These are phyloP conservation scores for Watsonalla cultraria DNA, from an alignment of 2,888 invertebrate genomes.

Conservation along the genomic window DNA sequence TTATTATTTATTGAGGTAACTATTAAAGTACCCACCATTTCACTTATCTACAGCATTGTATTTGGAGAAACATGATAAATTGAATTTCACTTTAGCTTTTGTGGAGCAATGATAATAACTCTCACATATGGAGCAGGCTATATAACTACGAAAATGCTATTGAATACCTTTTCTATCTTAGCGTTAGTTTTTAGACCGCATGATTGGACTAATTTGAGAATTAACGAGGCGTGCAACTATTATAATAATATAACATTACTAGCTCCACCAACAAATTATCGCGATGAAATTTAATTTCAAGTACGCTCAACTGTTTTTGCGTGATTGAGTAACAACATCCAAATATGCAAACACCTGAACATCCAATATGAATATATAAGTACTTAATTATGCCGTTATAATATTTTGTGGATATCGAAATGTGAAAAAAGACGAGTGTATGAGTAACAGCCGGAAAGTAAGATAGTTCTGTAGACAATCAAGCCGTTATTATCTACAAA, in stretches of 20 bases:
- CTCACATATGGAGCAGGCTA: not conserved
- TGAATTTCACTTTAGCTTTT: not conserved
- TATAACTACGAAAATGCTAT: not conserved
- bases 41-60: not conserved
- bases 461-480: slow-evolving; percentile 32
- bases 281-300: not conserved
- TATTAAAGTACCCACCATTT: not conserved
- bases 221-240: not conserved
- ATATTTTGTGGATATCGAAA: not conserved
- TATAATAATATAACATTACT: too few relatives aligned
- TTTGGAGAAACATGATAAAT: not conserved
- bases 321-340: too few relatives aligned
- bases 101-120: not conserved
- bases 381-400: not conserved
- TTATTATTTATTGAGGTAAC: not conserved
- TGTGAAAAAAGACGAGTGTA: not conserved
- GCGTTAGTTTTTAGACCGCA: not conserved
- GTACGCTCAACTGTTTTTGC: too few relatives aligned
- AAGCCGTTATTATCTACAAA: slow-evolving; percentile 45
- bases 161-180: not conserved
- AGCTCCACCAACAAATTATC: too few relatives aligned
- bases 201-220: not conserved
- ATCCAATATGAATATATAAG: too few relatives aligned
- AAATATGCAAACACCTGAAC: too few relatives aligned
- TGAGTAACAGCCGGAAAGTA: not conserved